A percentile compares a stretch with the other conserved stretches of the same genome.
Conservation (phyloP, 2,888 invertebrate genomes). For the Oxystoma pomonae region DNA sequence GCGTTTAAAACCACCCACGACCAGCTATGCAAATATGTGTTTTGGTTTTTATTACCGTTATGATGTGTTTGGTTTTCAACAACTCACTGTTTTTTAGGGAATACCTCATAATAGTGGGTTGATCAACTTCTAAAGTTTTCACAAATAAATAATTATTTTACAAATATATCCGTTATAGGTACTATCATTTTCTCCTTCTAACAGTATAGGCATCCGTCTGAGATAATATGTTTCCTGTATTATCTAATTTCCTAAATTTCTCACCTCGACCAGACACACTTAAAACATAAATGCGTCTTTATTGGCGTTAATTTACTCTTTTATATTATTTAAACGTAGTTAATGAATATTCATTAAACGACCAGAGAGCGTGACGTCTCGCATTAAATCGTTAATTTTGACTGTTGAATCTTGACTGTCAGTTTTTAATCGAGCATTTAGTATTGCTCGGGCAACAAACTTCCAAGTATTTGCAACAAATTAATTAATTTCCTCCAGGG, state of each 20-base stretch:
- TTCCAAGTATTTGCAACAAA: no score
- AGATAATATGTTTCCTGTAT: no score
- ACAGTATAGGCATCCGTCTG: no score
- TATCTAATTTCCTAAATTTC: not conserved
- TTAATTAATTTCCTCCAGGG: no score
- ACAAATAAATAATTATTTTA: no score
- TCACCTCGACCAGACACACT: not conserved
- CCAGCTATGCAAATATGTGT: slow-evolving; percentile 11
- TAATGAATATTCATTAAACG: slow-evolving; percentile 21
- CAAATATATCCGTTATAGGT: no score
- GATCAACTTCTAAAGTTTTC: not conserved
- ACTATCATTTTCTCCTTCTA: no score
- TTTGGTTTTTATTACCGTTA: not conserved
- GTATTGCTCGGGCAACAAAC: not conserved
- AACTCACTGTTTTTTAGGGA: not conserved
- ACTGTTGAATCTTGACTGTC: not conserved
- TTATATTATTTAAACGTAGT: not conserved
- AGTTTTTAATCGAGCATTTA: not conserved
- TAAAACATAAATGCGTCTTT: not conserved
- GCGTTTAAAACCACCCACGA: slow-evolving; percentile 16
- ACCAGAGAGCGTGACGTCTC: slow-evolving; percentile 19
- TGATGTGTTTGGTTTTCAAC: not conserved
- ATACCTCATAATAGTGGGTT: not conserved
- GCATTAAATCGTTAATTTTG: slow-evolving; percentile 13
- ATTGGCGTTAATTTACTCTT: not conserved